Base-by-base conservation (phyloP, 1,140 invertebrate genomes). In the Nasonia vitripennis region DNA sequence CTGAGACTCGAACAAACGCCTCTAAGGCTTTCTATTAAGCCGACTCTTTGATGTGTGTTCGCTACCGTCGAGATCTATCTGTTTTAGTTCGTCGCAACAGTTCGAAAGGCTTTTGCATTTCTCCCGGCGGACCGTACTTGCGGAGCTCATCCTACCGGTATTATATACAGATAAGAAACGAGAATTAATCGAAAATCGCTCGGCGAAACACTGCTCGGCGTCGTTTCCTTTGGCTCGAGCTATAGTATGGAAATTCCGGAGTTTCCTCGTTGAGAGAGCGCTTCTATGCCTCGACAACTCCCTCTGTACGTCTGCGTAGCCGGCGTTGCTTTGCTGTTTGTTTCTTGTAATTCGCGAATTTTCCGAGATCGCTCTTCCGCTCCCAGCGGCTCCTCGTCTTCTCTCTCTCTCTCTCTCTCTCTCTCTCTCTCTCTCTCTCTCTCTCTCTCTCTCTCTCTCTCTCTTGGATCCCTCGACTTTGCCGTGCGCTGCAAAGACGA, bases 11-110 rank as follows among this genome's bases (percentile, higher is more conserved):
- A 93, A 93, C 92, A 93, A 93, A 93, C 90, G 92, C 92, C 93
- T 93, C 91, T 93, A 93, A 93, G 93, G 93, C 93, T 93, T 93
- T 93, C 92, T 93, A 93, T 93, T 93, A 93, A 92, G 89, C 89
- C 88, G 92, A 93, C 92, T 93, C 92, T 93, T 93, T 93, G 92
- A 93, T 93, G 92, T 93, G 90, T 91, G 90, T 91, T 68, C 67
- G 89, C 90, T 93, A 91, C 90, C 89, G 90, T 91, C 89, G 91
- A 68, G 9, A 45, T 45, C 7, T 45, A 45, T 45, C 41, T 45
- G 41, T 45, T 45, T 45, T 45, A 45, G 6, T 45, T 45, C 34
- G 34, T 37, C 34, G 41, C 9, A 10, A 45, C 41, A 45, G 9
- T 45, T 45, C 41, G 41, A 45, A 1, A 45, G 7, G 41, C 2